Evolutionary conservation across 2,888 invertebrate species (phyloP), one percentile per base, ranked within the genome.

Genomic region (Plemyria rubiginata): DNA sequence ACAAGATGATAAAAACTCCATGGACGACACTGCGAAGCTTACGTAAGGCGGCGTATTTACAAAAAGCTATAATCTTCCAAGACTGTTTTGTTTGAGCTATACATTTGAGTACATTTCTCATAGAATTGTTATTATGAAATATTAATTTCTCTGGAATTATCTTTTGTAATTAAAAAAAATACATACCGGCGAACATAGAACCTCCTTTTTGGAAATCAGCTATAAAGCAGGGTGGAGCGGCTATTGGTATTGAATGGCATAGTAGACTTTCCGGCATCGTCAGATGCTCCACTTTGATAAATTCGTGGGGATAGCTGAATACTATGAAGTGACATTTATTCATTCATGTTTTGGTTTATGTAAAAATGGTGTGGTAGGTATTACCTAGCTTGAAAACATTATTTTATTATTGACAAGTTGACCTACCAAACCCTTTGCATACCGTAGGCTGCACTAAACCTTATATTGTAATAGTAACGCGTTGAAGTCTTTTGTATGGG

Each of bases 401-500:
- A 8, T 43, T 46, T 9, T 11, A 11, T 9, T 16, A 6, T 16
- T 16, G 9, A 11, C 16, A 46, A 46, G 12, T 4, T 38, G 11
- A 38, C 48, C 28, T 22, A 1, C 28, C 28, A 48, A 28, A 12
- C 1, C 22, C 16, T 4, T 22, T 22, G 22, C 9, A 22, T 15
- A 54, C 43, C 5, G 16, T 7, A 45, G 38, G 13, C 28, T 28
- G 28, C 41, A 49, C 22, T 36, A 54, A 55, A 45, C 15, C 22
- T 43, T 40, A 11, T 12, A 54, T 58, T 55, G 22, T 51, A 53
- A 43, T 43, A 48, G 59, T 46, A 73, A 75, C 91, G 90, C 91
- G 91, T 91, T 91, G 90, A 91, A 82, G 84, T 91, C 91, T 91
- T 91, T 90, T 90, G 73, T 62, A 82, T 82, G 70, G 84, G 11